These are phyloP conservation scores for Nasonia vitripennis DNA, from an alignment of 1,140 invertebrate genomes.

Conservation along the genomic window DNA sequence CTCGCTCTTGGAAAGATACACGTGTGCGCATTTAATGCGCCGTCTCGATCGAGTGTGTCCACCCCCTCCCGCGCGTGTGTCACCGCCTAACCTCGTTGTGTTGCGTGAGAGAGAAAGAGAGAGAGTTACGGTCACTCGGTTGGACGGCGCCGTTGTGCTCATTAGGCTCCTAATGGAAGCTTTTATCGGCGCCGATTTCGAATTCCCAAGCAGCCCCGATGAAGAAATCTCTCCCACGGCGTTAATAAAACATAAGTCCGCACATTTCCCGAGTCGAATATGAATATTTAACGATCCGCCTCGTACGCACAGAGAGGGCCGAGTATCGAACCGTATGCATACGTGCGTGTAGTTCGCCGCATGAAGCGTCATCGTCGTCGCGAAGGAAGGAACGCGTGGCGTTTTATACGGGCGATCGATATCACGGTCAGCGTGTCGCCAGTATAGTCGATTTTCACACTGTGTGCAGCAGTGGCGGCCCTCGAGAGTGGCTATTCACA, in stretches of 20 bases:
- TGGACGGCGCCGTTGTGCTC: neutral
- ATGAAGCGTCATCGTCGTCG: neutral
- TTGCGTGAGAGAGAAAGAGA: neutral
- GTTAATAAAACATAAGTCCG: too few relatives aligned
- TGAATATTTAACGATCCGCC: neutral
- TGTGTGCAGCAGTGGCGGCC: neutral
- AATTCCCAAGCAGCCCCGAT: too few relatives aligned
- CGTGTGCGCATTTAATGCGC: constrained; percentile 35
- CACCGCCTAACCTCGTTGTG: constrained; percentile 11
- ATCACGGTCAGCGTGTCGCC: constrained; percentile 61
- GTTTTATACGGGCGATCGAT: constrained; percentile 55
- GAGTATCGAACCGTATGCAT: neutral
- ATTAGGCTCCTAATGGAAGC: neutral
- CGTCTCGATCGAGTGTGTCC: neutral
- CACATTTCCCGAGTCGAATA: neutral
- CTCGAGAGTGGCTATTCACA: neutral
- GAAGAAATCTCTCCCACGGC: too few relatives aligned
- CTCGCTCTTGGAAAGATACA: constrained; percentile 16
- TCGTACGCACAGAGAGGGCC: neutral
- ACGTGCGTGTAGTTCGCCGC: neutral
- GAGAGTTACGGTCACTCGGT: neutral
- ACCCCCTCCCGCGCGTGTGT: neutral
- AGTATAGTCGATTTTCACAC: constrained; percentile 19
- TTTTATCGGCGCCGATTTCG: neutral
- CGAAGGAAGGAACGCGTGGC: constrained; percentile 6